Base-by-base conservation (phyloP, 1,140 invertebrate genomes). In the Triops longicaudatus region DNA sequence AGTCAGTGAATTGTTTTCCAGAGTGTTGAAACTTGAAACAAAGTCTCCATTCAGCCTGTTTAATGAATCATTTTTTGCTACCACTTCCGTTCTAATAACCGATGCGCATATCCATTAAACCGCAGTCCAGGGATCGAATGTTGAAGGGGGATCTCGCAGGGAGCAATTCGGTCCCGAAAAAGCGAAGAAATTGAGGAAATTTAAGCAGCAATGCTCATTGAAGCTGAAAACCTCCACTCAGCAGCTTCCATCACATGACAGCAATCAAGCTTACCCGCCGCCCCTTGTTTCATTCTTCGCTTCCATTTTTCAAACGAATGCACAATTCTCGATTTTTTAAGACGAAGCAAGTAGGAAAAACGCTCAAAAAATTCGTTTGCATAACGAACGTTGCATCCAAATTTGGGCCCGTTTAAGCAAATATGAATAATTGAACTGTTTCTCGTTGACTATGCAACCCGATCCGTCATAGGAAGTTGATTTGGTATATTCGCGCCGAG, bases 21-120 rank as follows among this genome's bases (percentile, higher is more conserved):
- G 22, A 63, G 50, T 17, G 50, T 63, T 63, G 50, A 63, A n/a
- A 22, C 31, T 7, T 37, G 31, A 7, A 7, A 37, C 31, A 63
- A 63, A 63, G 50, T 63, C 50, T 63, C 50, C 50, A 63, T 63
- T 63, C 50, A 63, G 50, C 50, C 50, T 63, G 50, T 63, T 63
- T 63, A 63, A 63, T 63, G 50, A 63, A 63, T 63, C 50, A 63
- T 63, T 63, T 63, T 63, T 63, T 63, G 50, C 50, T 63, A 63
- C 50, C 50, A 63, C 50, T 63, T 63, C 50, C 50, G 50, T 63
- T 63, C 50, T 63, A 63, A 63, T 63, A 63, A 63, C 50, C 50
- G 50, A 63, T 63, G 50, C 50, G n/a, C 50, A 63, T 63, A 63
- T 63, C 14, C 50, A 63, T 63, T 22, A 63, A 63, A 63, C 50